phyloP scores from a whole-genome alignment of 2,113 vertebrate genomes.

The Cacatua alba region DNA sequence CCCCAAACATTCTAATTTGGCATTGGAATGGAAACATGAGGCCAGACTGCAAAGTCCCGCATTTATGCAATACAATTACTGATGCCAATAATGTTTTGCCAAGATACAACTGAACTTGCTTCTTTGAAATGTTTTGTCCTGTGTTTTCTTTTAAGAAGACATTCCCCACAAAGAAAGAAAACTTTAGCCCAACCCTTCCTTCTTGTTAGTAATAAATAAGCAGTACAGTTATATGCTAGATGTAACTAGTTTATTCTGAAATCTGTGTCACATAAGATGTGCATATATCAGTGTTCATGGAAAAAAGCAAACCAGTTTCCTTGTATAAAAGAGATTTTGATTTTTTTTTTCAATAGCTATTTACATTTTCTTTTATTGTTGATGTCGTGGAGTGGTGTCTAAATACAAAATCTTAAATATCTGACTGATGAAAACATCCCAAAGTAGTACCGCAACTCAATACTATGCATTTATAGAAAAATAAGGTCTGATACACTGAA shows the following conservation, averaged over 20 bases:
- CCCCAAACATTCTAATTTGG: neutral
- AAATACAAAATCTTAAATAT: neutral
- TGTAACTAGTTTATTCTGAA: neutral
- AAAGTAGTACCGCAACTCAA: neutral
- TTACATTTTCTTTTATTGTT: neutral
- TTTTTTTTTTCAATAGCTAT: neutral
- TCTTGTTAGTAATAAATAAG: neutral
- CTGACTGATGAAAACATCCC: neutral
- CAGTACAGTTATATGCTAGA: neutral
- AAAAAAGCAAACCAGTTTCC: neutral
- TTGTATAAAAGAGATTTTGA: neutral
- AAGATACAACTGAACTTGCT: neutral
- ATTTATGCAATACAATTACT: neutral
- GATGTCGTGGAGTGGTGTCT: neutral
- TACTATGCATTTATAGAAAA: neutral
- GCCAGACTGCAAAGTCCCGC: neutral
- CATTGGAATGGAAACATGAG: neutral
- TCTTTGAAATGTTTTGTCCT: neutral
- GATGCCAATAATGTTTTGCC: neutral
- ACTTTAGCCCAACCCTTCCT: neutral
- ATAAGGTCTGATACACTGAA: neutral
- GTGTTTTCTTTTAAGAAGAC: neutral
- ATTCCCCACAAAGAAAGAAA: neutral
- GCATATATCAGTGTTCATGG: neutral
- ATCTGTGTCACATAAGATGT: neutral